Base-by-base conservation (phyloP, 2,797 vertebrate species). In the Saguinus oedipus region DNA sequence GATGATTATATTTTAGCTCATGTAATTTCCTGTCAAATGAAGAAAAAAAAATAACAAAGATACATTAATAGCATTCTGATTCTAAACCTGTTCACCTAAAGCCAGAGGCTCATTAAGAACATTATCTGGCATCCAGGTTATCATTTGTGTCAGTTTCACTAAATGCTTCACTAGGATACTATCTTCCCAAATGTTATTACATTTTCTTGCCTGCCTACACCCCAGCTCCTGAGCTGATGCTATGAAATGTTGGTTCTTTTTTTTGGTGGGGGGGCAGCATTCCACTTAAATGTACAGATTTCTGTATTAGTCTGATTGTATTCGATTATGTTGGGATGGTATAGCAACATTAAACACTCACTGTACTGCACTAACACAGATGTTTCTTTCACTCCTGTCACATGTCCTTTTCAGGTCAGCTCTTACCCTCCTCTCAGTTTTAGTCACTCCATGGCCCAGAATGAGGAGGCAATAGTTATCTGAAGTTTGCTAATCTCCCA, bases 21-120 rank as follows among this genome's bases (percentile, higher is more conserved):
- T 57, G 6, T 61, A 64, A 93, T 82, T 76, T 90, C 13, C 7
- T 44, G 42, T 79, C 33, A 80, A 80, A 82, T 84, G 55, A 83
- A 76, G 22, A 76, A 24, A 94, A 24, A 94, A 75, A 68, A 84
- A 64, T 83, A 90, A 44, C 19, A 79, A 85, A 78, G n/a, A n/a
- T 55, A 36, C 1, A 61, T 12, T 14, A 30, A 27, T 17, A 44
- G 27, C 1, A 33, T 55, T 68, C 7, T 80, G 10, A 26, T 78
- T 94, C 12, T 50, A 95, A 83, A 75, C 2, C 24, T 46, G 10
- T 74, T 55, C 39, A 27, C 50, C 14, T 48, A 70, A 46, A 42
- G n/a, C 5, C 1, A 33, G 64, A 90, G 17, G 12, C 3, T 87
- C 27, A 81, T 14, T 48, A 64, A 30, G 72, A 96, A 57, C 36